Evolutionary conservation across 1,140 invertebrate genomes (phyloP).

Genomic region (Zelostemma sp.): DNA sequence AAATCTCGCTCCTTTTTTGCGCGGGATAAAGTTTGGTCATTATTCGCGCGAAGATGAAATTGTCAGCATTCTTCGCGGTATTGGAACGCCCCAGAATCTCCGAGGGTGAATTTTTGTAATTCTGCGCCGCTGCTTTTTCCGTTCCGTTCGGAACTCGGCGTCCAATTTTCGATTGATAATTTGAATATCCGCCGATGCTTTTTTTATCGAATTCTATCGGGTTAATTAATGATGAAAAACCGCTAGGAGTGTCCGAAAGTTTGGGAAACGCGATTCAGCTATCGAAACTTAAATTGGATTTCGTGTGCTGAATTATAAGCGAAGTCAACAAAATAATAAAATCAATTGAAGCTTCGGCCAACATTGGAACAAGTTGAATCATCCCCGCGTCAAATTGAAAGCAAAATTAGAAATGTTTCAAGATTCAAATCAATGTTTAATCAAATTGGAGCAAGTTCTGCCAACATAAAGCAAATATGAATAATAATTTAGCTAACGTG

Average conservation of each 20-base stretch:
- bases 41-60: constrained; percentile 1
- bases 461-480: neutral
- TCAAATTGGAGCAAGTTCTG: neutral
- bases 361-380: neutral
- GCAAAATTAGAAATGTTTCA: neutral
- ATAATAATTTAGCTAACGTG: neutral
- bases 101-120: neutral
- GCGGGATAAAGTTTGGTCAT: neutral
- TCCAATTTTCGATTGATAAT: no score
- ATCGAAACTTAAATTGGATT: neutral
- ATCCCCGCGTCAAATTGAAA: neutral
- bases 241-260: neutral
- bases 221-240: constrained; percentile 1
- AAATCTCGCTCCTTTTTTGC: constrained; percentile 4
- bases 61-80: neutral
- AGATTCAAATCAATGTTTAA: neutral
- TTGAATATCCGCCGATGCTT: no score
- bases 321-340: constrained; percentile 1
- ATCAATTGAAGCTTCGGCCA: neutral
- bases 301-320: neutral
- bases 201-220: no score
- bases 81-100: neutral
- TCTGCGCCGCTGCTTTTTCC: no score
- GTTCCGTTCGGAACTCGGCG: neutral
- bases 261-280: neutral